These are phyloP conservation scores for Mythimna vitellina DNA, from an alignment of 2,888 invertebrate species.

Conservation along the genomic window DNA sequence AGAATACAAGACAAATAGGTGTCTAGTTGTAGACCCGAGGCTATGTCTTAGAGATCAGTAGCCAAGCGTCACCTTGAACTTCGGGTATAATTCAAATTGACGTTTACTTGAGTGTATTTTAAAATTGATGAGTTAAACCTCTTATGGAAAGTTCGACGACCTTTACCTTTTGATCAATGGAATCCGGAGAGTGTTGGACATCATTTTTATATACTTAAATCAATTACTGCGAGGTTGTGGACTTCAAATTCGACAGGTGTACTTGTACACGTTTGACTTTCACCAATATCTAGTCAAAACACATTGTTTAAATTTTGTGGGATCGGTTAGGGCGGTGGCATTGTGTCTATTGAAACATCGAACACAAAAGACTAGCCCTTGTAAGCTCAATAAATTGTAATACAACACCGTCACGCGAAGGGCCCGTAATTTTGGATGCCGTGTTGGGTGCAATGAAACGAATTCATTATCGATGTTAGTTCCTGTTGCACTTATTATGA, in stretches of 20 bases:
- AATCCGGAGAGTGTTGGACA: constrained; percentile 41
- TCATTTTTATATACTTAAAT: constrained; percentile 23
- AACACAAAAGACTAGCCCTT: constrained; percentile 78
- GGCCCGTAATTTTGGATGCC: constrained; percentile 69
- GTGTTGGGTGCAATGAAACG: constrained; percentile 55
- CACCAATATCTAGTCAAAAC: constrained; percentile 65
- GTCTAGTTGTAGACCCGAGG: constrained; percentile 59
- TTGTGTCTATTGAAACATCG: constrained; percentile 77
- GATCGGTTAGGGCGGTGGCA: constrained; percentile 77
- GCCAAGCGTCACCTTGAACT: constrained; percentile 83
- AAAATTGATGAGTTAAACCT: constrained; percentile 66
- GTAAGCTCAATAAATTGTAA: constrained; percentile 76
- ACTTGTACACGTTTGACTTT: constrained; percentile 65
- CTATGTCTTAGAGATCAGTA: constrained; percentile 64
- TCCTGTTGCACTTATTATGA: constrained; percentile 51
- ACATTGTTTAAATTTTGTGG: constrained; percentile 79
- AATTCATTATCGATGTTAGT: constrained; percentile 56
- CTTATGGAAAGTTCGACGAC: constrained; percentile 70
- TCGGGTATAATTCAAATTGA: constrained; percentile 76
- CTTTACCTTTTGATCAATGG: constrained; percentile 65
- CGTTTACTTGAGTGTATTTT: constrained; percentile 75
- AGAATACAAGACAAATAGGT: constrained; percentile 62
- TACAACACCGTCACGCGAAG: constrained; percentile 79
- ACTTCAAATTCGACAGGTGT: constrained; percentile 45
- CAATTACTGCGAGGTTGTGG: constrained; percentile 28